A percentile compares a stretch with the other conserved stretches of the same genome.
Evolutionary conservation across 2,113 vertebrate species (phyloP).

Genomic region (Chinchilla lanigera): DNA sequence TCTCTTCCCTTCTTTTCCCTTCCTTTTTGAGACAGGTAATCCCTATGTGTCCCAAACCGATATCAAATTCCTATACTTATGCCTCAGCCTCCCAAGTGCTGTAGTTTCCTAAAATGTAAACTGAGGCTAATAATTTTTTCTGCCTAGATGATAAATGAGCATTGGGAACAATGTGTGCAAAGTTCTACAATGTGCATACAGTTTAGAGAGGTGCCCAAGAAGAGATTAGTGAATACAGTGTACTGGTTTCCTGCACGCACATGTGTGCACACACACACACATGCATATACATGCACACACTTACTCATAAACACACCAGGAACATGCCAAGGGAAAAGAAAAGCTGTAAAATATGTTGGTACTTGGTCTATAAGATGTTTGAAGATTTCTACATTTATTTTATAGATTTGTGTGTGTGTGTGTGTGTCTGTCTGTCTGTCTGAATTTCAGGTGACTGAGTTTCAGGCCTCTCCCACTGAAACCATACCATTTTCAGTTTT

Average conservation of each 20-base stretch:
- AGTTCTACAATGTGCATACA: not conserved
- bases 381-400: conserved; percentile 5
- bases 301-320: not conserved
- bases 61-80: not conserved
- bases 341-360: not conserved
- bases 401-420: not conserved
- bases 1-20: not conserved
- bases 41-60: not conserved
- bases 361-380: not conserved
- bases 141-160: not conserved
- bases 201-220: not conserved
- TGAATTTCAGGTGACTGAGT: not conserved
- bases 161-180: not conserved
- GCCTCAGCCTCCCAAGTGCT: not conserved
- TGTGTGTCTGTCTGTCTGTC: not conserved
- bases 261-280: not conserved
- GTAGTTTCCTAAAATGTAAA: conserved; percentile 2
- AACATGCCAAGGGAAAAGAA: not conserved
- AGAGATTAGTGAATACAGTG: not conserved
- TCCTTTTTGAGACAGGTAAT: not conserved
- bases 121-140: not conserved
- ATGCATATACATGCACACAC: not conserved
- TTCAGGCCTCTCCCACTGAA: not conserved
- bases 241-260: not conserved
- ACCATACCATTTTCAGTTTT: not conserved